phyloP scores from a whole-genome alignment of 2,888 invertebrate genomes.

The Xestia c-nigrum region DNA sequence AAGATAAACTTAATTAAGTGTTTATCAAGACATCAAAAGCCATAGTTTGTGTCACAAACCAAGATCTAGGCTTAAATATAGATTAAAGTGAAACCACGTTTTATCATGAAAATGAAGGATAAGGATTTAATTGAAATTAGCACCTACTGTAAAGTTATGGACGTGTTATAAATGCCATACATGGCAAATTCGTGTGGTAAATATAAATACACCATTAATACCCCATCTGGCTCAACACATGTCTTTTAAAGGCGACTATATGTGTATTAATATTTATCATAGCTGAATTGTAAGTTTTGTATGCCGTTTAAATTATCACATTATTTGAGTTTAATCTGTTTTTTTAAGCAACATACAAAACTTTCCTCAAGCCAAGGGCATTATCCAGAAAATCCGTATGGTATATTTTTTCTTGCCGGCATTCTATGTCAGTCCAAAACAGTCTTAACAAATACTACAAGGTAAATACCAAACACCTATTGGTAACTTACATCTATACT shows the following conservation, averaged over 20 bases:
- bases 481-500: conserved; percentile 56
- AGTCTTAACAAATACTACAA: conserved; percentile 25
- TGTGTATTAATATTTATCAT: background rate
- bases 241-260: background rate
- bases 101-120: background rate
- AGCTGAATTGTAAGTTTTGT: conserved; percentile 2
- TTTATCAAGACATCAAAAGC: background rate
- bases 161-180: conserved; percentile 33
- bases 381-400: background rate
- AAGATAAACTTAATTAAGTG: conserved; percentile 5
- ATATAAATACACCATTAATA: conserved; percentile 7
- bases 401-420: background rate
- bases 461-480: conserved; percentile 50
- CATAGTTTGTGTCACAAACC: background rate
- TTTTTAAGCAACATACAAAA: background rate
- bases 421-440: conserved; percentile 31
- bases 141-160: conserved; percentile 24
- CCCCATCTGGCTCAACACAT: background rate
- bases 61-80: background rate
- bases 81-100: conserved; percentile 12
- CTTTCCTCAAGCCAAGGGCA: background rate
- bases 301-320: background rate
- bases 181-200: conserved; percentile 1
- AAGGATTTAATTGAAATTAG: conserved; percentile 14
- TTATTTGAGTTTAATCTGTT: background rate